phyloP scores from a whole-genome alignment of 2,888 invertebrate genomes.

The Chorisops tibialis region DNA sequence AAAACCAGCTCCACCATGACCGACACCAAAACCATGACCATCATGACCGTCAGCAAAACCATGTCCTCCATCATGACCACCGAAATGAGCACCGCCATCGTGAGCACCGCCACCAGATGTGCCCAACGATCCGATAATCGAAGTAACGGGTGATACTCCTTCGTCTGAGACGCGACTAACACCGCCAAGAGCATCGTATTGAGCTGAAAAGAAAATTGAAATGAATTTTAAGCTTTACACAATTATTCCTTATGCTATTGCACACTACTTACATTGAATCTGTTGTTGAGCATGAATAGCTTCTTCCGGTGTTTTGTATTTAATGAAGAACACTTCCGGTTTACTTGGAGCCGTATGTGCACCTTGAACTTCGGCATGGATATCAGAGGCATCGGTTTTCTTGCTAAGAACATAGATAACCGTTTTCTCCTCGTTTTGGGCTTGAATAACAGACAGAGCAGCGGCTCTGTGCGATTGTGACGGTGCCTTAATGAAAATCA shows the following conservation, averaged over 20 bases:
- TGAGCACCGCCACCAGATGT: slow-evolving; percentile 1
- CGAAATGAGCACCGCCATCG: background rate
- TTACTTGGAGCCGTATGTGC: slow-evolving; percentile 28
- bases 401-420: slow-evolving; percentile 35
- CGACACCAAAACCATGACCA: slow-evolving; percentile 13
- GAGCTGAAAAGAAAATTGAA: slow-evolving; percentile 36
- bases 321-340: slow-evolving; percentile 36
- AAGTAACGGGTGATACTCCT: slow-evolving; percentile 48
- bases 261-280: slow-evolving; percentile 30
- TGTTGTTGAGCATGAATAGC: slow-evolving; percentile 32
- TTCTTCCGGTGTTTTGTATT: slow-evolving; percentile 35
- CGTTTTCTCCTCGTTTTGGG: slow-evolving; percentile 34
- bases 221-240: background rate
- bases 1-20: slow-evolving; percentile 33
- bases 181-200: slow-evolving; percentile 50
- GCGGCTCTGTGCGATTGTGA: slow-evolving; percentile 19
- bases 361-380: slow-evolving; percentile 25
- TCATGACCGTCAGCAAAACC: background rate
- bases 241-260: background rate
- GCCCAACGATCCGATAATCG: slow-evolving; percentile 48
- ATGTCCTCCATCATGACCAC: background rate
- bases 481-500: slow-evolving; percentile 50
- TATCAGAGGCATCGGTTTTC: slow-evolving; percentile 29
- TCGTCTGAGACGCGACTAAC: slow-evolving; percentile 49
- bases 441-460: slow-evolving; percentile 25